Evolutionary conservation across 2,113 vertebrate genomes (phyloP).

Genomic region (Labeo rohita): DNA sequence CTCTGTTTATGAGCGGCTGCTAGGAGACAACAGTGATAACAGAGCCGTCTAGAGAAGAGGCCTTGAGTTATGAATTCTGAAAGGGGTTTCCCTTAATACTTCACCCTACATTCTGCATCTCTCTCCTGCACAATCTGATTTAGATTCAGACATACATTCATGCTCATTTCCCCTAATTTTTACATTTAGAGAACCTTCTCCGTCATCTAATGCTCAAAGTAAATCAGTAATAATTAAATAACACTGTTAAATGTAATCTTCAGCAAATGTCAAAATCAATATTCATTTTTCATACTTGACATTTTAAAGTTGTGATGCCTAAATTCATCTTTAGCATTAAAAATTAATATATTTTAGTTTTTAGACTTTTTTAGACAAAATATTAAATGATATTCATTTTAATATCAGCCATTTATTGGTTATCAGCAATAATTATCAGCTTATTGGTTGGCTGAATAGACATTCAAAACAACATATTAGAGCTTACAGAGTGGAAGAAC

Average conservation of each 20-base stretch:
- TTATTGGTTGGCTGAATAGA: not conserved
- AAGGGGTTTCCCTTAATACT: not conserved
- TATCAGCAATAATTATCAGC: not conserved
- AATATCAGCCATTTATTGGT: not conserved
- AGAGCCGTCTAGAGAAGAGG: constrained; percentile 23
- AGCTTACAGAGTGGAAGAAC: constrained; percentile 8
- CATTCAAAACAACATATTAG: not conserved
- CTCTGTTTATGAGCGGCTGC: constrained; percentile 44
- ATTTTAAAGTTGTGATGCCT: not conserved
- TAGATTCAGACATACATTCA: not conserved
- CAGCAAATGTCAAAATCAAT: not conserved
- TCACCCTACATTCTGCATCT: not conserved
- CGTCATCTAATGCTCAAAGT: not conserved
- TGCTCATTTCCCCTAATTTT: not conserved
- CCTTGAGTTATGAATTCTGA: constrained; percentile 6
- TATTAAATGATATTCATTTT: not conserved
- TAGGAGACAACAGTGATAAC: constrained; percentile 48
- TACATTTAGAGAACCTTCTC: not conserved
- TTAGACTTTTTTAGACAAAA: not conserved
- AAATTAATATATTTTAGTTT: too few species aligned
- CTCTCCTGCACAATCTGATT: not conserved
- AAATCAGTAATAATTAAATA: not conserved
- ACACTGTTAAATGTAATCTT: not conserved
- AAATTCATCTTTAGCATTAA: not conserved
- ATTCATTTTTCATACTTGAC: not conserved